Conservation (phyloP, 2,113 vertebrate species). For the Poeciliopsis turrubarensis region DNA sequence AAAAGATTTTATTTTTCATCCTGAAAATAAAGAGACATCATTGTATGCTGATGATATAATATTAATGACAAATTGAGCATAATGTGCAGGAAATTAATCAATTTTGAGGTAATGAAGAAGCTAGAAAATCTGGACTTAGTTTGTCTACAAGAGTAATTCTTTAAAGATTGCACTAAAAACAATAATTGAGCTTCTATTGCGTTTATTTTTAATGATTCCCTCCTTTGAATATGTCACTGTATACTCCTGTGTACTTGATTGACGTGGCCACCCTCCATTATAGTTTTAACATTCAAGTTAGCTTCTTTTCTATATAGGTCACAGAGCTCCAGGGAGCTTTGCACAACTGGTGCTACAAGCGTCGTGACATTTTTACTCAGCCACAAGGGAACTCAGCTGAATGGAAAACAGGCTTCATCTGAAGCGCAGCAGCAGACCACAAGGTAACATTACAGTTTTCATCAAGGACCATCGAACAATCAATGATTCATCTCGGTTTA, state of each 20-base stretch:
- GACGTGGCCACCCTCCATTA: slow-evolving; percentile 46
- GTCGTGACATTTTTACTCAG: slow-evolving; percentile 60
- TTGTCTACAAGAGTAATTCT: not conserved
- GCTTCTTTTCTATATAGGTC: slow-evolving; percentile 60
- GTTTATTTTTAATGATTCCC: not conserved
- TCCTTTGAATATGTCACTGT: not conserved
- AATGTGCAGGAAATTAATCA: too few species aligned
- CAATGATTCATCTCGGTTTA: slow-evolving; percentile 52
- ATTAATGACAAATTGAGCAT: too few species aligned
- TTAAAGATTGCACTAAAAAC: not conserved
- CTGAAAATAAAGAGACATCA: too few species aligned
- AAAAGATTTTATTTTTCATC: too few species aligned
- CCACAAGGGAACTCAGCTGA: slow-evolving; percentile 37
- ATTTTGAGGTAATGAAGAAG: too few species aligned
- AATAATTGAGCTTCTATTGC: not conserved
- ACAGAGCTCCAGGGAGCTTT: slow-evolving; percentile 51
- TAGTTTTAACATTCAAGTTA: slow-evolving; percentile 56
- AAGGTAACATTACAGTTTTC: slow-evolving; percentile 42
- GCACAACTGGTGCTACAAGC: slow-evolving; percentile 44
- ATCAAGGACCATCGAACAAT: slow-evolving; percentile 42
- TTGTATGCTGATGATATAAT: too few species aligned
- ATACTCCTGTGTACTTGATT: slow-evolving; percentile 16
- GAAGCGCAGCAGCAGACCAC: slow-evolving; percentile 26
- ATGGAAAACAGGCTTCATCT: slow-evolving; percentile 27
- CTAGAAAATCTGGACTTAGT: too few species aligned